Evolutionary conservation across 2,797 vertebrate genomes (phyloP).

Genomic region (Orientallactaga sibirica): DNA sequence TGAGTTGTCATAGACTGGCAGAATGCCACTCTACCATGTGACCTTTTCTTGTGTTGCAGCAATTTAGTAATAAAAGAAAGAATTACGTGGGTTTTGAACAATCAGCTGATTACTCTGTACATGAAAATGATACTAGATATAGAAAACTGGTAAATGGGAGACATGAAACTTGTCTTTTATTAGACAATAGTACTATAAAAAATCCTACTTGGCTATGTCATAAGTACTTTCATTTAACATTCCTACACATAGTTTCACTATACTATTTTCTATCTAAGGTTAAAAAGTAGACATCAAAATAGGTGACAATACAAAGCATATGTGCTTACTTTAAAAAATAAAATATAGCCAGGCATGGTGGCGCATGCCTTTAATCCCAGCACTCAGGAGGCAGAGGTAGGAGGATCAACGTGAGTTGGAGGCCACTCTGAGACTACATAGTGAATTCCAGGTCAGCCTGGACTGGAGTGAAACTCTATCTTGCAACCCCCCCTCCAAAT

Average conservation of each 20-base stretch:
- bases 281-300: constrained; percentile 64
- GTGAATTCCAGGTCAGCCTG: background rate
- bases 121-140: constrained; percentile 54
- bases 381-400: too few species aligned
- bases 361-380: too few species aligned
- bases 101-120: constrained; percentile 66
- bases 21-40: constrained; percentile 87
- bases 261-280: constrained; percentile 50
- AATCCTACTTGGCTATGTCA: constrained; percentile 22
- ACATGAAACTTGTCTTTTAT: constrained; percentile 56
- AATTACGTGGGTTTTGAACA: constrained; percentile 82
- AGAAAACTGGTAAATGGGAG: constrained; percentile 61
- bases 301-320: constrained; percentile 22
- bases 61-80: constrained; percentile 83
- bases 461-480: too few species aligned
- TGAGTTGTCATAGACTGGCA: constrained; percentile 86
- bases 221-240: constrained; percentile 62
- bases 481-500: too few species aligned
- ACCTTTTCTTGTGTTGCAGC: constrained; percentile 86
- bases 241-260: constrained; percentile 1
- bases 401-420: too few species aligned
- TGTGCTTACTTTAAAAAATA: constrained; percentile 53
- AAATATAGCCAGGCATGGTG: background rate
- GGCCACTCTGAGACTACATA: too few species aligned
- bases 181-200: constrained; percentile 49